Conservation (phyloP, 2,797 vertebrate species). For the Pangasius mekongensis region DNA sequence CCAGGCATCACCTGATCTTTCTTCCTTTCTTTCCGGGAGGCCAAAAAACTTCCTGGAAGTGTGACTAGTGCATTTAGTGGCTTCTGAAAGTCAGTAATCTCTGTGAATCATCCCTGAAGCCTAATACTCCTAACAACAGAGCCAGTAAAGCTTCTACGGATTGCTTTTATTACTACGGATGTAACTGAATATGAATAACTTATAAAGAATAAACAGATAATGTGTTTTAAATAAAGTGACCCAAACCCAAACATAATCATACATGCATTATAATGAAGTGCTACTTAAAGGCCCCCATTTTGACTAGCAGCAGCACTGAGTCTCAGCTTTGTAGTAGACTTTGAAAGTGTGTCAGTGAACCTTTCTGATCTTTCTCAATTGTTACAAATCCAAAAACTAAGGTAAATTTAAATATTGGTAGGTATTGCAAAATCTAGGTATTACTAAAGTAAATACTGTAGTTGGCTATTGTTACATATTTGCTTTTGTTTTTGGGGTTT, state of each 20-base stretch:
- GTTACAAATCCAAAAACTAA: no score
- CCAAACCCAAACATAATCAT: background rate
- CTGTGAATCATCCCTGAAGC: constrained; percentile 2
- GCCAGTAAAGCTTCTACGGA: background rate
- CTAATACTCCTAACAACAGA: background rate
- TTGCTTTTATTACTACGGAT: background rate
- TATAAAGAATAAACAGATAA: background rate
- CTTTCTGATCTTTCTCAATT: background rate
- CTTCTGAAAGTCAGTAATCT: background rate
- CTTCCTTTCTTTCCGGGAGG: background rate
- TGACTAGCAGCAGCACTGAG: background rate
- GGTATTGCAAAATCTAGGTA: no score
- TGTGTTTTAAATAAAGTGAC: background rate
- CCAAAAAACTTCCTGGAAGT: background rate
- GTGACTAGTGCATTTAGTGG: background rate
- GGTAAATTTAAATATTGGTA: no score
- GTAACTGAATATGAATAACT: background rate
- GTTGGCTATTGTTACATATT: background rate
- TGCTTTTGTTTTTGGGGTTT: background rate
- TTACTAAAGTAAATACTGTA: background rate
- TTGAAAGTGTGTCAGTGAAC: background rate
- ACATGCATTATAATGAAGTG: background rate
- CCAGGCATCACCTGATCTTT: constrained; percentile 5
- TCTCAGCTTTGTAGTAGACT: background rate
- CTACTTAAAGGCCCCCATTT: background rate